Percentiles rank a stretch among this genome's conserved stretches.
Conservation (phyloP, 2,888 invertebrate species). For the Melipona beecheii region DNA sequence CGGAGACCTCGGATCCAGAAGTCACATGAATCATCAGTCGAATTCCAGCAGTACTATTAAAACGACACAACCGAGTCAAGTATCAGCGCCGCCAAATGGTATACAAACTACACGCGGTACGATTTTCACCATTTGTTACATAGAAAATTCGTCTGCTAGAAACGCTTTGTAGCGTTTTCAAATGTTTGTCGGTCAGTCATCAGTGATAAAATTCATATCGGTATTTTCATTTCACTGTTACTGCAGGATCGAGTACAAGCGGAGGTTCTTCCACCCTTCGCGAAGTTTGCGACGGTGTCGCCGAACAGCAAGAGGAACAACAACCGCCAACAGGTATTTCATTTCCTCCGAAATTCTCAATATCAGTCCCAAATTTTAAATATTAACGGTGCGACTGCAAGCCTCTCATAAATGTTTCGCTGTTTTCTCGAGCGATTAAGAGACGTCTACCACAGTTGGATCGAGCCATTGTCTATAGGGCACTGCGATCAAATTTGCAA, state of each 20-base stretch:
- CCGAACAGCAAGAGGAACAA: conserved; percentile 73
- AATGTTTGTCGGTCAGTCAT: neutral
- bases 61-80: conserved; percentile 73
- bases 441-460: conserved; percentile 80
- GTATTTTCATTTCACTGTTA: neutral
- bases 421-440: conserved; percentile 54
- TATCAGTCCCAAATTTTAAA: conserved; percentile 48
- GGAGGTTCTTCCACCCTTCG: conserved; percentile 79
- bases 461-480: conserved; percentile 82
- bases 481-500: conserved; percentile 69
- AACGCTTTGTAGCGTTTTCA: neutral
- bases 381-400: conserved; percentile 67
- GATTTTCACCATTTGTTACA: conserved; percentile 23
- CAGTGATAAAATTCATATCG: neutral
- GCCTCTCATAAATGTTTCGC: conserved; percentile 69
- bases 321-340: conserved; percentile 78
- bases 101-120: conserved; percentile 71
- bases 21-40: conserved; percentile 79
- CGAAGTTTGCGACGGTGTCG: conserved; percentile 73
- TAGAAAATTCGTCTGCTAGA: neutral
- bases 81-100: conserved; percentile 69
- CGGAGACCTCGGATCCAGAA: conserved; percentile 84
- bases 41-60: conserved; percentile 78
- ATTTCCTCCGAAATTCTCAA: conserved; percentile 45
- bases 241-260: conserved; percentile 80